Evolutionary conservation across 2,113 vertebrate species (phyloP).

Genomic region (Myotis lucifugus): DNA sequence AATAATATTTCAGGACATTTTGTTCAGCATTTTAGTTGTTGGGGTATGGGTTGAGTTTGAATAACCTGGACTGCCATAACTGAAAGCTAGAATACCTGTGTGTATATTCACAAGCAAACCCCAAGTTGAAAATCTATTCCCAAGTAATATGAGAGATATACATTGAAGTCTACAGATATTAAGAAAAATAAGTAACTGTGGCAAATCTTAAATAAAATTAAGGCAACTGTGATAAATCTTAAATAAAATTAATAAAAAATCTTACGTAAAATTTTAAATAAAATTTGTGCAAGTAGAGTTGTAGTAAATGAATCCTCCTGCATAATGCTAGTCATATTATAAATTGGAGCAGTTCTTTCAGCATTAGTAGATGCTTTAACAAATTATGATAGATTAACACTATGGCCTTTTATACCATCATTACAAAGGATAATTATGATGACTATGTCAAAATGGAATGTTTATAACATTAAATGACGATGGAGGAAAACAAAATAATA

Average conservation of each 20-base stretch:
- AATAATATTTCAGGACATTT: conserved; percentile 27
- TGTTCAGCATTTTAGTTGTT: background rate
- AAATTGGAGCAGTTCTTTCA: conserved; percentile 20
- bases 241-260: conserved; percentile 36
- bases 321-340: background rate
- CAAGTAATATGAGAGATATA: background rate
- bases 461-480: conserved; percentile 16
- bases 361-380: conserved; percentile 20
- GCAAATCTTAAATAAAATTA: conserved; percentile 31
- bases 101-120: background rate
- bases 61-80: background rate
- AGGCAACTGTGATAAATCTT: background rate
- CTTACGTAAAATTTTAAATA: conserved; percentile 7
- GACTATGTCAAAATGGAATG: background rate
- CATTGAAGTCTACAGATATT: background rate
- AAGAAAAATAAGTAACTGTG: background rate
- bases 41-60: background rate
- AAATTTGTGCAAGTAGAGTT: background rate
- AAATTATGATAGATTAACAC: conserved; percentile 14
- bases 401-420: background rate
- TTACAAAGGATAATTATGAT: background rate
- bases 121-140: background rate
- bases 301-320: background rate
- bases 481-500: conserved; percentile 1
- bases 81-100: background rate